Base-by-base conservation (phyloP, 30 jellyfish, hydroid and myxozoan species). In the Aurelia coerulea region DNA sequence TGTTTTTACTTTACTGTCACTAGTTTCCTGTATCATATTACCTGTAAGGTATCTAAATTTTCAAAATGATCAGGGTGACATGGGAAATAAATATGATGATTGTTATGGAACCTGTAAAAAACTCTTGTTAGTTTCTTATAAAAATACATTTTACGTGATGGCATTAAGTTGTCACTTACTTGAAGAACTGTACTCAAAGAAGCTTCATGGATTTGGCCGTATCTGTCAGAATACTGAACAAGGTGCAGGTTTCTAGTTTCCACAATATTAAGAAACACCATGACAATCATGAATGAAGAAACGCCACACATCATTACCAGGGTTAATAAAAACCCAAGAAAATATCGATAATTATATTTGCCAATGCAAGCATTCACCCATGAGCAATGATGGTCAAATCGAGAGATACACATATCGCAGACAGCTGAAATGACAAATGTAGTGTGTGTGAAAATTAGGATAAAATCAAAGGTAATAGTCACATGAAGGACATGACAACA, bases 371-470 rank as follows among this genome's bases (percentile, higher is more conserved):
- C 67, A 80, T 94, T 94, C n/a, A 94, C 88, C 92, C 97, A 94
- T 10, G 96, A 51, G 86, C 98, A 94, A 76, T 94, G 98, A 75
- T 94, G 98, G 63, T 94, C 98, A 70, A 94, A 94, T 50, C 96
- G 74, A 23, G 98, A 86, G 11, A 94, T 90, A 54, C 98, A 94
- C 18, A 60, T 79, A 83, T 94, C 79, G 85, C 98, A 94, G 15
- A 94, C 37, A 73, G 92, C 98, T 94, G 82, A 31, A 68, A 84
- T 4, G 2, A 35, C 31, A 68, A 74, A 88, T 4, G 5, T 37
- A 0, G 5, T 37, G 49, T 2, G 1, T 37, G 29, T 23, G 29
- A 23, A 23, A 23, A 23, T 23, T 23, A 23, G 0, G 29, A 23
- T 23, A 0, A 0, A 23, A 23, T 23, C 29, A 23, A 23, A 23